A percentile compares a stretch with the other conserved stretches of the same genome.
Evolutionary conservation across 2,113 vertebrate genomes (phyloP).

Genomic region (Hystrix cristata): DNA sequence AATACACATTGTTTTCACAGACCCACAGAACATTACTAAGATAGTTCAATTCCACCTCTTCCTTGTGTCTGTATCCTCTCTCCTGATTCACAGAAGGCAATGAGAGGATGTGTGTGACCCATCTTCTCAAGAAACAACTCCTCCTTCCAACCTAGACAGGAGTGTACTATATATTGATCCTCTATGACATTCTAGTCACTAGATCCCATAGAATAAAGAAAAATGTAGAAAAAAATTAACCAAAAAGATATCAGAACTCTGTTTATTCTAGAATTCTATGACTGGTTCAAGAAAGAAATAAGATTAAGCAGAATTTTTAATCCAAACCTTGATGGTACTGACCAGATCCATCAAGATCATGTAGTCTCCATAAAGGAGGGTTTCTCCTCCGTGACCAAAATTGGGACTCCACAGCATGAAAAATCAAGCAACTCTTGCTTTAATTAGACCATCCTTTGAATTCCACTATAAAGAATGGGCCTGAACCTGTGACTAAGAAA

Average conservation of each 20-base stretch:
- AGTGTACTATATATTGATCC: not conserved
- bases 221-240: not conserved
- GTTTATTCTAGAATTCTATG: not conserved
- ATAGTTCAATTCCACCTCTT: not conserved
- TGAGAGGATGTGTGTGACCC: not conserved
- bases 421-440: not conserved
- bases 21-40: not conserved
- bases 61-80: not conserved
- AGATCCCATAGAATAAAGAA: not conserved
- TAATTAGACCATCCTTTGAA: slow-evolving; percentile 41
- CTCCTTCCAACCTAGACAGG: not conserved
- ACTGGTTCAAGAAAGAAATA: not conserved
- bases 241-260: not conserved
- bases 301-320: slow-evolving; percentile 24
- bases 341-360: not conserved
- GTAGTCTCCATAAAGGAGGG: not conserved
- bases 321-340: not conserved
- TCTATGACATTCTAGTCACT: not conserved
- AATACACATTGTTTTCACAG: slow-evolving; percentile 9
- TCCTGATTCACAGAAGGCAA: not conserved
- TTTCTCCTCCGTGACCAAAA: not conserved
- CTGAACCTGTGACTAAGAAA: slow-evolving; percentile 31
- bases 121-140: not conserved
- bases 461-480: not conserved
- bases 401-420: not conserved